Conservation (phyloP, 2,888 invertebrate genomes). For the Apotomis turbidana region DNA sequence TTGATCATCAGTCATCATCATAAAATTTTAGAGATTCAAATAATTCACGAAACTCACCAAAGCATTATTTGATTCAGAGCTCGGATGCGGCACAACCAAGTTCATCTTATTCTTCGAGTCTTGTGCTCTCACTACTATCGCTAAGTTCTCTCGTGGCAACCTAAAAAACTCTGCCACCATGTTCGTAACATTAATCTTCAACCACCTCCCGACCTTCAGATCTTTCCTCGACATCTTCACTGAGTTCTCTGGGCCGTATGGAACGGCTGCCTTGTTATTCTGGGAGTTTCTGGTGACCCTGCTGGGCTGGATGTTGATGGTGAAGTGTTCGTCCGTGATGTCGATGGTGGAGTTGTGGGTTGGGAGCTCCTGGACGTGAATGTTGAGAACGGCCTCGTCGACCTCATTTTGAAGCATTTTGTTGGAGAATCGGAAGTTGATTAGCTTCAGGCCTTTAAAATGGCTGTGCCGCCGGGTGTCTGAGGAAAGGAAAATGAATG, state of each 20-base stretch:
- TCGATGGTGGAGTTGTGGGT: conserved; percentile 63
- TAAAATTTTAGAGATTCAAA: neutral
- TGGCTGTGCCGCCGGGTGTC: conserved; percentile 87
- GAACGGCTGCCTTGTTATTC: conserved; percentile 71
- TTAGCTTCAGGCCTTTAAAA: conserved; percentile 86
- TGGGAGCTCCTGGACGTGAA: conserved; percentile 85
- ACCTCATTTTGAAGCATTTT: conserved; percentile 88
- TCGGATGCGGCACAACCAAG: conserved; percentile 88
- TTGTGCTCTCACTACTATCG: conserved; percentile 89
- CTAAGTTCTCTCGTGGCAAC: conserved; percentile 88
- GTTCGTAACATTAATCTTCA: conserved; percentile 89
- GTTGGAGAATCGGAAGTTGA: conserved; percentile 89
- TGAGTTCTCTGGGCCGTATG: conserved; percentile 66
- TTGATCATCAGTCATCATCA: too few species aligned
- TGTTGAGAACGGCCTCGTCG: conserved; percentile 87
- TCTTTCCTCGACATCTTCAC: conserved; percentile 80
- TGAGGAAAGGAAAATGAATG: conserved; percentile 63
- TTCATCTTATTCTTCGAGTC: conserved; percentile 85
- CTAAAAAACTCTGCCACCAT: conserved; percentile 91
- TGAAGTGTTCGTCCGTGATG: conserved; percentile 67
- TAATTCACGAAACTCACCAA: conserved; percentile 65
- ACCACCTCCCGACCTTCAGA: conserved; percentile 86
- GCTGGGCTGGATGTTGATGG: conserved; percentile 71
- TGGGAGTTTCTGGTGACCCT: conserved; percentile 73
- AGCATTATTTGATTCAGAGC: conserved; percentile 80